Base-by-base conservation (phyloP, 2,888 invertebrate species). In the Caenorhabditis afra region DNA sequence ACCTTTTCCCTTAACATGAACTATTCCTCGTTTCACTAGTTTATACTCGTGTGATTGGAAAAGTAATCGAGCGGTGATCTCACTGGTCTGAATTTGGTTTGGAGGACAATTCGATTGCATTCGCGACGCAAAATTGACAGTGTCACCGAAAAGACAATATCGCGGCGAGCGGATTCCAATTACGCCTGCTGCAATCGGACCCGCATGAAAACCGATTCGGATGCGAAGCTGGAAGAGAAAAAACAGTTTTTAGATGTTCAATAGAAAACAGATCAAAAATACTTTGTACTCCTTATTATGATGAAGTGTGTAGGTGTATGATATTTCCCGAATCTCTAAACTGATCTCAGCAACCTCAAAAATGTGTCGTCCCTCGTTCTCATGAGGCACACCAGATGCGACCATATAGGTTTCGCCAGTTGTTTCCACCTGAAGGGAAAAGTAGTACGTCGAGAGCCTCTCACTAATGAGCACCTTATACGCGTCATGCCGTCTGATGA, bases 91-190 rank as follows among this genome's bases (percentile, higher is more conserved):
- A 67, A 89, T 90, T 79, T 89, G 89, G 64, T 90, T 88, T 2
- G 89, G 88, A 14, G 89, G 87, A 35, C 88, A 87, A 70, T 90
- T 89, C 8, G 87, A 87, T 64, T 89, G 89, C 89, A 89, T 89
- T 53, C 89, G 82, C 8, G 89, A 89, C 10, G 89, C 87, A 37
- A 89, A 89, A 57, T 89, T 89, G 3, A 89, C 89, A 62, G 89
- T 89, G 74, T 89, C 89, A 7, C 89, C 89, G 62, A 89, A 89
- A 2, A 89, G 80, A 64, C 89, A 90, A 59, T 86, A 89, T 8
- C 89, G 66, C 0, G 89, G 89, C 20, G 88, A 86, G 8, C 83
- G 83, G n/a, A 86, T 76, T 18, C 89, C 89, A 55, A 89, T 87
- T 22, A 90, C 87, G 16, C 89, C 89, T 8, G 88, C 87, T 1